Evolutionary conservation across 2,797 vertebrate genomes (phyloP).

Genomic region (Parambassis ranga): DNA sequence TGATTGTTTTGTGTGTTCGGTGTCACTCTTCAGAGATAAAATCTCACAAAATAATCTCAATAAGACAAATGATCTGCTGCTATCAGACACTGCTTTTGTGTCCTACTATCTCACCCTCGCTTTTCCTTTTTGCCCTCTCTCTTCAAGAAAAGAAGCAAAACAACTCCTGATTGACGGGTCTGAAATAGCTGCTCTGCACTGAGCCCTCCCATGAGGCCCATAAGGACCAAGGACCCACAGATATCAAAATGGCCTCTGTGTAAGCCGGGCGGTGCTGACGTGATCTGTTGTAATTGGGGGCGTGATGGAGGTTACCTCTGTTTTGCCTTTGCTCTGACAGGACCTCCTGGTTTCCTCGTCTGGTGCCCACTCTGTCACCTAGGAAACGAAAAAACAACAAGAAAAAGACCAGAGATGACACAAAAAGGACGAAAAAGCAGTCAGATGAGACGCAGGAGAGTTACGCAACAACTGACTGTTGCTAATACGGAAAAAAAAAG

Average conservation of each 20-base stretch:
- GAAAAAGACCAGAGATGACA: conserved; percentile 61
- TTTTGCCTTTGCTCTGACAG: conserved; percentile 99
- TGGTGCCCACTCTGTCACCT: conserved; percentile 96
- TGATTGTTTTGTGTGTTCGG: conserved; percentile 43
- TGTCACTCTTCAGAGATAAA: conserved; percentile 25
- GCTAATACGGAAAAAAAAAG: conserved; percentile 53
- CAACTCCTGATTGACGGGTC: conserved; percentile 53
- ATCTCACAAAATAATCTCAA: conserved; percentile 27
- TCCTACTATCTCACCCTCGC: conserved; percentile 11
- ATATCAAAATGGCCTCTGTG: conserved; percentile 48
- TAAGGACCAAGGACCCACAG: conserved; percentile 38
- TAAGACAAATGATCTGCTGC: conserved; percentile 22
- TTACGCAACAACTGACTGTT: conserved; percentile 61
- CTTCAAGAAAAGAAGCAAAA: conserved; percentile 25
- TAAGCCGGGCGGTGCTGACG: conserved; percentile 35
- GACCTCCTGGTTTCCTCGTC: conserved; percentile 95
- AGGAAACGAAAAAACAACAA: conserved; percentile 77
- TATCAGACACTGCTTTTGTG: conserved; percentile 24
- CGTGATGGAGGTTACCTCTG: conserved; percentile 83
- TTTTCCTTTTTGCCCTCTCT: background rate
- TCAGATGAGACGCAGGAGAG: conserved; percentile 40
- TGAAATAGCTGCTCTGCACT: conserved; percentile 32
- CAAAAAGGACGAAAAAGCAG: conserved; percentile 42
- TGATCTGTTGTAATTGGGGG: conserved; percentile 60
- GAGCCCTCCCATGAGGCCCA: conserved; percentile 34